Conservation (phyloP, 2,797 vertebrate genomes). For the Sebastes flavidus region DNA sequence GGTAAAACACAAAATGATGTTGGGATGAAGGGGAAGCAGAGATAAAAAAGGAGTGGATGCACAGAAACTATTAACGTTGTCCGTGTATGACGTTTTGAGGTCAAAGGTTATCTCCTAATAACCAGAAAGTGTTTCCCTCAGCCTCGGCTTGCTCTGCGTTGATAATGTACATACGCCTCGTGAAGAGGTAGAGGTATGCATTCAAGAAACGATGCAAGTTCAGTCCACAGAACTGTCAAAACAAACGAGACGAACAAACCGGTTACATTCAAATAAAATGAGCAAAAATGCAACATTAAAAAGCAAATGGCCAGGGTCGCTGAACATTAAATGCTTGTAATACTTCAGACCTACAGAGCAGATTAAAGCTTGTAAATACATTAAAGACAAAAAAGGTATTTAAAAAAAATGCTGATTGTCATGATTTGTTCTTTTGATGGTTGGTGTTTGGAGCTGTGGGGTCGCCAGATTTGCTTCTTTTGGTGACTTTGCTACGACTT, state of each 20-base stretch:
- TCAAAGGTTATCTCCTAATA: constrained; percentile 73
- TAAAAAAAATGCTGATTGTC: constrained; percentile 64
- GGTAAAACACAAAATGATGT: constrained; percentile 78
- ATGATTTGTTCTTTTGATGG: constrained; percentile 50
- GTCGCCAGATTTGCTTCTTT: background rate
- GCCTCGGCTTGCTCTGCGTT: constrained; percentile 74
- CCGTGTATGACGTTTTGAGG: constrained; percentile 51
- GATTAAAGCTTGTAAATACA: constrained; percentile 98
- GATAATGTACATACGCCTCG: constrained; percentile 72
- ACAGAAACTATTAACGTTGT: constrained; percentile 66
- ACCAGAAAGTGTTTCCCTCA: constrained; percentile 62
- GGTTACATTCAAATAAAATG: constrained; percentile 58
- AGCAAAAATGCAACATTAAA: constrained; percentile 78
- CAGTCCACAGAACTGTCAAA: constrained; percentile 61
- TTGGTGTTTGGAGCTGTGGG: background rate
- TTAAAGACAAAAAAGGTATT: constrained; percentile 86
- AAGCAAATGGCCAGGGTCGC: constrained; percentile 78
- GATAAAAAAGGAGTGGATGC: constrained; percentile 53
- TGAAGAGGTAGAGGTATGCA: constrained; percentile 63
- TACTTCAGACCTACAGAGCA: constrained; percentile 91
- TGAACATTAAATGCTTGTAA: constrained; percentile 87
- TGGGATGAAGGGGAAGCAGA: constrained; percentile 76
- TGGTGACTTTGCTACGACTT: background rate
- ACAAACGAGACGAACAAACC: constrained; percentile 67
- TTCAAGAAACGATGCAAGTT: constrained; percentile 66